Evolutionary conservation across 2,113 vertebrate genomes (phyloP).

Genomic region (Caloenas nicobarica): DNA sequence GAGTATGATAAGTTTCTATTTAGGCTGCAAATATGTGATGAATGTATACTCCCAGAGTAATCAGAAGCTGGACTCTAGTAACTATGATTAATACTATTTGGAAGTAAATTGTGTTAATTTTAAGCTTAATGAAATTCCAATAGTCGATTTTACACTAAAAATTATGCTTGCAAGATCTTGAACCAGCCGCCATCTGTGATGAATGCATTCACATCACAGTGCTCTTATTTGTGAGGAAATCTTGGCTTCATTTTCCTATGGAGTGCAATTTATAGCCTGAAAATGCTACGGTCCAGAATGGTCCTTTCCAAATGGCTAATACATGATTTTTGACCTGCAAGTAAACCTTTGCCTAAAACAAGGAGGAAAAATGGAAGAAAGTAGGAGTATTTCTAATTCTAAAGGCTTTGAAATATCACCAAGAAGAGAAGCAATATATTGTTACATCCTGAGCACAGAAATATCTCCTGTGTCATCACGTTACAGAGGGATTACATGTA

Average conservation of each 20-base stretch:
- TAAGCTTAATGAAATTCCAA: slow-evolving; percentile 19
- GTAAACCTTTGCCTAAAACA: not conserved
- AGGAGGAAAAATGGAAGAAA: not conserved
- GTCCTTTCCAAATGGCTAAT: not conserved
- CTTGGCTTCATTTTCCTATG: slow-evolving; percentile 21
- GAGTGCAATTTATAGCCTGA: not conserved
- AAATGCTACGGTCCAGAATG: not conserved
- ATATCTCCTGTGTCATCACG: slow-evolving; percentile 2
- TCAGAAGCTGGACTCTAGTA: not conserved
- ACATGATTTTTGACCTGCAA: not conserved
- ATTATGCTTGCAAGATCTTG: not conserved
- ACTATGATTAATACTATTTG: slow-evolving; percentile 35
- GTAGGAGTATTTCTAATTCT: not conserved
- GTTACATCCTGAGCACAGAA: not conserved
- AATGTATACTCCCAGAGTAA: not conserved
- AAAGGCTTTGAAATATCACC: slow-evolving; percentile 12
- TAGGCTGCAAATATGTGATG: not conserved
- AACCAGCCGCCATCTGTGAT: not conserved
- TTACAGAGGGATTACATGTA: not conserved
- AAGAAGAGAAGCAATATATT: slow-evolving; percentile 10
- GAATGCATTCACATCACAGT: not conserved
- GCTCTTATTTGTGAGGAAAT: not conserved
- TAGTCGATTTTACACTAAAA: slow-evolving; percentile 2
- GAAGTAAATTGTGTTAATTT: slow-evolving; percentile 29
- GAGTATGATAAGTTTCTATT: slow-evolving; percentile 8